Evolutionary conservation across 2,888 invertebrate species (phyloP).

Genomic region (Sarcophaga subvicina): DNA sequence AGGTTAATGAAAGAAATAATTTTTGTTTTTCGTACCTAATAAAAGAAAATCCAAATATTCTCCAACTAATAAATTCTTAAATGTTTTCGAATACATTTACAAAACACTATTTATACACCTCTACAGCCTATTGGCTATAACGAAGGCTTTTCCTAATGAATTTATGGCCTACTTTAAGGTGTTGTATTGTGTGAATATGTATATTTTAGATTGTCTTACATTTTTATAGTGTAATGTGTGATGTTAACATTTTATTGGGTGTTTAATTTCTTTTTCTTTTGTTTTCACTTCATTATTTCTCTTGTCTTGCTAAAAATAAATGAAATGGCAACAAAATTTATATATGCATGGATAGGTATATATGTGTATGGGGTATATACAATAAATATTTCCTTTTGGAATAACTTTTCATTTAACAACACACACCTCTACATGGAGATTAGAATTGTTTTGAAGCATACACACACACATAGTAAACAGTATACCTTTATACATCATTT

Average conservation of each 20-base stretch:
- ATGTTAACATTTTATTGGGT: conserved; percentile 27
- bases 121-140: neutral
- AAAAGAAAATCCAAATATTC: neutral
- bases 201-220: conserved; percentile 2
- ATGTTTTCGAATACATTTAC: neutral
- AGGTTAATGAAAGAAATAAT: too few relatives aligned
- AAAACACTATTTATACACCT: conserved; percentile 14
- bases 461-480: neutral
- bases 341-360: neutral
- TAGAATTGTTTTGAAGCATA: neutral
- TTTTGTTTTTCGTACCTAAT: too few relatives aligned
- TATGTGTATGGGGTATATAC: neutral
- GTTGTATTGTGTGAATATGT: conserved; percentile 4
- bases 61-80: neutral
- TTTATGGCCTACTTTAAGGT: conserved; percentile 47
- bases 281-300: neutral
- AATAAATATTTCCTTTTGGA: conserved; percentile 13
- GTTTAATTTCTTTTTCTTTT: conserved; percentile 30
- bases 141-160: conserved; percentile 19
- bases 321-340: conserved; percentile 20
- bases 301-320: conserved; percentile 24
- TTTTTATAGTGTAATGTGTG: neutral
- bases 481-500: conserved; percentile 70
- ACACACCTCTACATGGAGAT: neutral
- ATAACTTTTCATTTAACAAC: conserved; percentile 38